Conservation (phyloP, 2,888 invertebrate genomes). For the Girardia tigrina region DNA sequence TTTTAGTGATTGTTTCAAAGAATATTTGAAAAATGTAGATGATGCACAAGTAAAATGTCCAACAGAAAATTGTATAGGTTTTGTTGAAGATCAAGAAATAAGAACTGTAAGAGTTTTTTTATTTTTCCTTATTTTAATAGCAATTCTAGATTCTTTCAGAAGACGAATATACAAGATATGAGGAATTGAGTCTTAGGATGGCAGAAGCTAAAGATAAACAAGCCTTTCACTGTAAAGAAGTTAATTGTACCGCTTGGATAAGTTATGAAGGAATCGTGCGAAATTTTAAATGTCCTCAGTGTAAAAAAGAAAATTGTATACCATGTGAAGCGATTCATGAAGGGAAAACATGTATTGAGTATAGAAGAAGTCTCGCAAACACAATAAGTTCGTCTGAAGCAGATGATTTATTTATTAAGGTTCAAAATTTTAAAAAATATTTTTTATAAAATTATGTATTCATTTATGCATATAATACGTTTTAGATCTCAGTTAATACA, state of each 20-base stretch:
- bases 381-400: background rate
- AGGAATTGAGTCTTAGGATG: background rate
- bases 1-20: background rate
- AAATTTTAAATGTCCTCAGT: background rate
- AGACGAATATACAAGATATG: background rate
- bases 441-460: no score
- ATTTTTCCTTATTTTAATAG: background rate
- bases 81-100: conserved; percentile 4
- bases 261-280: background rate
- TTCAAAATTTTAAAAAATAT: no score
- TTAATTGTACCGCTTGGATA: background rate
- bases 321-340: conserved; percentile 29
- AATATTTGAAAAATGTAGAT: background rate
- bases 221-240: background rate
- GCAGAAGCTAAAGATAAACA: background rate
- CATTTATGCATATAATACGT: no score
- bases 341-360: conserved; percentile 26
- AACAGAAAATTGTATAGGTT: background rate
- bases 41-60: background rate
- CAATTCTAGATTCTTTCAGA: background rate
- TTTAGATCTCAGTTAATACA: no score
- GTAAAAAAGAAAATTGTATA: conserved; percentile 32
- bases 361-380: background rate
- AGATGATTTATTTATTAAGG: background rate
- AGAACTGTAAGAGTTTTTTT: background rate